Evolutionary conservation across 2,113 vertebrate species (phyloP).

Genomic region (Onychostoma macrolepis): DNA sequence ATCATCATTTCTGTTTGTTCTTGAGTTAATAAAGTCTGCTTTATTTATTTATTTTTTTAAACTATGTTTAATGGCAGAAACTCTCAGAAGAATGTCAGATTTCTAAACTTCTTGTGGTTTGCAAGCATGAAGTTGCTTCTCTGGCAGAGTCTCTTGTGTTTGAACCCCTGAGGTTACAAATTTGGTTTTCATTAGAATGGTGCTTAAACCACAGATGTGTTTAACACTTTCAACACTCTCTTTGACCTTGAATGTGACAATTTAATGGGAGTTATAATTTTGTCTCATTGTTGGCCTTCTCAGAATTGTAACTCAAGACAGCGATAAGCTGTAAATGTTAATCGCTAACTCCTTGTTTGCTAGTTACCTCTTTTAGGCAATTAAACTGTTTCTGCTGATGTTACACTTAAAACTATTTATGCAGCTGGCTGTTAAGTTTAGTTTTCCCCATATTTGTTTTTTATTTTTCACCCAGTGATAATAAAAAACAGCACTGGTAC

Average conservation of each 20-base stretch:
- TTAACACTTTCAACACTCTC: conserved; percentile 29
- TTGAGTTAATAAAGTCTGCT: conserved; percentile 9
- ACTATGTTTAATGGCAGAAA: not conserved
- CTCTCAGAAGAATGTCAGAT: not conserved
- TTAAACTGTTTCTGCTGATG: not conserved
- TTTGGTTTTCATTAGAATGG: not conserved
- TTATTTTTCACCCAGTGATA: not conserved
- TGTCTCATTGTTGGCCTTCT: not conserved
- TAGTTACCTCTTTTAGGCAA: conserved; percentile 25
- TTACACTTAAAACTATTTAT: not conserved
- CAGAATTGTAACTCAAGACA: not conserved
- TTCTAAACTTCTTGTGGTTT: not conserved
- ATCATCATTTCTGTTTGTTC: conserved; percentile 18
- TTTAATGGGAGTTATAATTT: conserved; percentile 27
- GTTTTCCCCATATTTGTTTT: not conserved
- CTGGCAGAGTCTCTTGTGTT: not conserved
- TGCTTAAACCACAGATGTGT: not conserved
- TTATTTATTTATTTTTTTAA: not conserved
- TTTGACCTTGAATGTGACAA: conserved; percentile 21
- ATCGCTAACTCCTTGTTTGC: not conserved
- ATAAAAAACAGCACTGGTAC: not conserved
- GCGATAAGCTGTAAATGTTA: not conserved
- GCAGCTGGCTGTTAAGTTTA: not conserved
- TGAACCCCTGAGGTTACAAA: not conserved
- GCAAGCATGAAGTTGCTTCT: conserved; percentile 32